phyloP scores from a whole-genome alignment of 2,797 vertebrate genomes.

The Oryzias sinensis region DNA sequence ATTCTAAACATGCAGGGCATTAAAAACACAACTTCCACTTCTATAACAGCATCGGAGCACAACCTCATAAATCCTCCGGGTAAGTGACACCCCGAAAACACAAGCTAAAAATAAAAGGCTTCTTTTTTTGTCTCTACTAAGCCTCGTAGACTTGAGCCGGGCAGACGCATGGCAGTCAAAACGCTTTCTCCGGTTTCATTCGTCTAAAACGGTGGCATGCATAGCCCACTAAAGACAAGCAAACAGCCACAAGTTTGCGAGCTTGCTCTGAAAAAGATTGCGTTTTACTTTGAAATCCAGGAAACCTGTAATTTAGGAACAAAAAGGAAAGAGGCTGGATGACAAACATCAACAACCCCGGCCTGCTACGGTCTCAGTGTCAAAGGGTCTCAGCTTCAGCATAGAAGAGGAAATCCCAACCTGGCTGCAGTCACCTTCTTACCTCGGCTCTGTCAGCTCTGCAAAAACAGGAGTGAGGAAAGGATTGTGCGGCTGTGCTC shows the following conservation, averaged over 20 bases:
- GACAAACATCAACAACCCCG: no score
- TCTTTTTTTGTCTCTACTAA: neutral
- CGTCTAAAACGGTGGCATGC: neutral
- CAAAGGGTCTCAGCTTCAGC: neutral
- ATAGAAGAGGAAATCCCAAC: neutral
- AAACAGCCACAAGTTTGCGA: no score
- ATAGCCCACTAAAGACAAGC: no score
- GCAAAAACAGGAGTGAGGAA: slow-evolving; percentile 78
- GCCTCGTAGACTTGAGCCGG: neutral
- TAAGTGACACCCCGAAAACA: slow-evolving; percentile 18
- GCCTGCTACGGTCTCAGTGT: no score
- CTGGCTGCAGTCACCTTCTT: slow-evolving; percentile 22
- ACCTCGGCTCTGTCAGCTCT: slow-evolving; percentile 61
- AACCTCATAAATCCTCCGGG: slow-evolving; percentile 15
- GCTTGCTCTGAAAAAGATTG: no score
- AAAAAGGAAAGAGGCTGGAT: neutral
- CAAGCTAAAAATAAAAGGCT: slow-evolving; percentile 19
- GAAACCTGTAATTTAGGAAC: neutral
- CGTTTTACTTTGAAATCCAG: neutral
- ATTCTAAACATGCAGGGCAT: neutral
- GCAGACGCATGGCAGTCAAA: neutral
- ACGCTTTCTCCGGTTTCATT: neutral
- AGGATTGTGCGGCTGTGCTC: slow-evolving; percentile 77
- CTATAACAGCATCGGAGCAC: slow-evolving; percentile 5
- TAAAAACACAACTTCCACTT: slow-evolving; percentile 1